Evolutionary conservation across 2,113 vertebrate genomes (phyloP).

Genomic region (Megaceryle torquata): DNA sequence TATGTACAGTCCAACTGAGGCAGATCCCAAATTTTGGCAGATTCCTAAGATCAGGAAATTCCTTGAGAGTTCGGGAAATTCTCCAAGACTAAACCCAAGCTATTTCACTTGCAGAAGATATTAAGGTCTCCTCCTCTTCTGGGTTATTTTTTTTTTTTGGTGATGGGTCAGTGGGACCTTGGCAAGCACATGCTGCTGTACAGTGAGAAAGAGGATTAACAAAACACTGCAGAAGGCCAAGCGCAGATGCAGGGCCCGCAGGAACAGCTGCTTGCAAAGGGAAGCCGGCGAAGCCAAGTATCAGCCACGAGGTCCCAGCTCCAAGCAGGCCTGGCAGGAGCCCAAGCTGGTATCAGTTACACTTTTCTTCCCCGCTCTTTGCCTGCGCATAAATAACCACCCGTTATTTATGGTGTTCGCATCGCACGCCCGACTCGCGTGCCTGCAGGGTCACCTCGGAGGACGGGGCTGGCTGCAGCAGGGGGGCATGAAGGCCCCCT

Average conservation of each 20-base stretch:
- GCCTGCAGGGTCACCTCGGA: not conserved
- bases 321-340: slow-evolving; percentile 30
- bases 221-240: not conserved
- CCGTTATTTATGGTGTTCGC: not conserved
- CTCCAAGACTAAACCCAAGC: slow-evolving; percentile 56
- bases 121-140: slow-evolving; percentile 1
- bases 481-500: not conserved
- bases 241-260: slow-evolving; percentile 13
- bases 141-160: not conserved
- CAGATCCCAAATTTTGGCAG: slow-evolving; percentile 47
- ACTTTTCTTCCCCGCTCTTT: not conserved
- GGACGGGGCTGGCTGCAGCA: not conserved
- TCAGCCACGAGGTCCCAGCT: slow-evolving; percentile 1
- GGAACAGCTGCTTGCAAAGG: slow-evolving; percentile 51
- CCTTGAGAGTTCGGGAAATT: slow-evolving; percentile 56
- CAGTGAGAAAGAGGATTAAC: slow-evolving; percentile 20
- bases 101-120: slow-evolving; percentile 52
- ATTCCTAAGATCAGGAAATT: slow-evolving; percentile 66
- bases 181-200: not conserved
- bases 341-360: slow-evolving; percentile 43
- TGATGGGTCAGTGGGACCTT: slow-evolving; percentile 49
- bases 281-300: slow-evolving; percentile 12
- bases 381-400: not conserved
- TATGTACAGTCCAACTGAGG: not conserved
- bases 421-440: not conserved